Base-by-base conservation (phyloP, 2,888 invertebrate species). In the Philonicus albiceps region DNA sequence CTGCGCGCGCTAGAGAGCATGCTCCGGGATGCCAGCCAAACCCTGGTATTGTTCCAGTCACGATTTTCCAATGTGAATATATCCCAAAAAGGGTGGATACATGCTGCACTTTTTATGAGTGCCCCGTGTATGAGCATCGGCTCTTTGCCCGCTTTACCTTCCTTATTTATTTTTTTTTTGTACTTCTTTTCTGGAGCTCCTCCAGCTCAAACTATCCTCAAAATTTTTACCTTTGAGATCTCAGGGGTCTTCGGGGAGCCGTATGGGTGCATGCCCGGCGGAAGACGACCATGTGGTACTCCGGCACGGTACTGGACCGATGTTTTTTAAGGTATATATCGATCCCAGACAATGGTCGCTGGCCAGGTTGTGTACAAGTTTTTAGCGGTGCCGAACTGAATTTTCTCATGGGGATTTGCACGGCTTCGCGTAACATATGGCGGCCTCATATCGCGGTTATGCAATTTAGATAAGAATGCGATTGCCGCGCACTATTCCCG, bases 41-140 rank as follows among this genome's bases (percentile, higher is more conserved):
- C 83, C 83, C 72, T 83, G 83, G 83, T 83, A 83, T 83, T 83
- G 83, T 83, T 83, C 83, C 34, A 83, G 83, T 83, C 83, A 83
- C 83, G 83, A 83, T 83, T 83, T 83, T 16, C 83, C 83, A 83
- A 83, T 83, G 83, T 83, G 83, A 83, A 83, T 83, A 83, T 83
- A 83, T 83, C 83, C 83, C 34, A 72, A 83, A 83, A 83, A 83
- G 83, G 83, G 83, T 83, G 83, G 83, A 83, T 83, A 83, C 83
- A 83, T 83, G 83, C 64, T 83, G 83, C 83, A 83, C 83, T 83
- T 83, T 83, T 83, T 83, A 83, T 83, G 83, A 83, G 83, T 83
- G 64, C 72, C 72, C 55, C 22, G 83, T 83, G 72, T 83, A 83
- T 83, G 80, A 80, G 40, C 80, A 64, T 55, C 34, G 83, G 72